phyloP scores from a whole-genome alignment of 1,140 invertebrate genomes.

The Drosophila nasuta region DNA sequence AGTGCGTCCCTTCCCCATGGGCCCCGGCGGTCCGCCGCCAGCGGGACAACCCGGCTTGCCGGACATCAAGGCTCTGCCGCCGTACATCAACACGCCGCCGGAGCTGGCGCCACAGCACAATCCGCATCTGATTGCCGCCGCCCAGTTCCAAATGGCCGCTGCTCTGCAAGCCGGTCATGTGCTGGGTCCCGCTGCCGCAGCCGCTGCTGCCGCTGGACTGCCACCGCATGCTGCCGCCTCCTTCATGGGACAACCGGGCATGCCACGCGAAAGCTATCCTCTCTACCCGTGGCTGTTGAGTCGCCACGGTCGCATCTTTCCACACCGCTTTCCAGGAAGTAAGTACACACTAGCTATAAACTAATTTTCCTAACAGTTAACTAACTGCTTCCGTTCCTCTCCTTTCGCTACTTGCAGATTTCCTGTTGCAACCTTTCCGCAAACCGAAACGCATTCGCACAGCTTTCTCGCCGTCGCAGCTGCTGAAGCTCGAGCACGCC shows the following conservation, averaged over 20 bases:
- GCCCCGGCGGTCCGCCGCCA: constrained; percentile 67
- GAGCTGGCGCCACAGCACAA: constrained; percentile 87
- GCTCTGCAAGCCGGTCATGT: constrained; percentile 86
- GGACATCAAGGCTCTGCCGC: constrained; percentile 84
- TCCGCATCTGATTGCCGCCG: constrained; percentile 89
- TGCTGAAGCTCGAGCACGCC: constrained; percentile 96
- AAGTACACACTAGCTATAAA: constrained; percentile 82
- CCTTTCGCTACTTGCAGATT: constrained; percentile 88
- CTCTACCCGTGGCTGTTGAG: constrained; percentile 96
- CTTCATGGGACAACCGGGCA: constrained; percentile 87
- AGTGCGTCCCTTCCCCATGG: constrained; percentile 76
- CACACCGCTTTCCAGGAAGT: constrained; percentile 95
- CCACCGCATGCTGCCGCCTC: constrained; percentile 86
- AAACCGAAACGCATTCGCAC: constrained; percentile 98
- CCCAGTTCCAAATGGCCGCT: constrained; percentile 90
- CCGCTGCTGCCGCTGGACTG: constrained; percentile 85
- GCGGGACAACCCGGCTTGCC: constrained; percentile 70
- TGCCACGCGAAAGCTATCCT: constrained; percentile 92
- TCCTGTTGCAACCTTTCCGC: constrained; percentile 97
- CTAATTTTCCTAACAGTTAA: background rate
- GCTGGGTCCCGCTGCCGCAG: constrained; percentile 66
- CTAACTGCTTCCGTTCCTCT: constrained; percentile 16
- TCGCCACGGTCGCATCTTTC: constrained; percentile 94
- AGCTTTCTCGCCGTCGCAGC: constrained; percentile 96
- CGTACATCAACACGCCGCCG: constrained; percentile 87